Evolutionary conservation across 2,888 invertebrate species (phyloP), one percentile per base, ranked within the genome.

Genomic region (Alviniconcha strummeri): DNA sequence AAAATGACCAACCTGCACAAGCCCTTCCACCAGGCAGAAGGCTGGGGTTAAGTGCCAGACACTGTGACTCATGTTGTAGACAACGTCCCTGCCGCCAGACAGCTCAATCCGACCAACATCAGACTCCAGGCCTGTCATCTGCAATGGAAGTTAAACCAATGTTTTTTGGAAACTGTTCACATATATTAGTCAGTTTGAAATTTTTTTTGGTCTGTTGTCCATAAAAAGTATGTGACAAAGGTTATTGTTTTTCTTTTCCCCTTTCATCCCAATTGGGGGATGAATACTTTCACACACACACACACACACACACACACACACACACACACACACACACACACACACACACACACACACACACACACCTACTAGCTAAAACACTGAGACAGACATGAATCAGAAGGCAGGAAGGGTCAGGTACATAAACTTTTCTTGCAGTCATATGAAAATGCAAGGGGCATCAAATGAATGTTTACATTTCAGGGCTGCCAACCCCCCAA

Each of bases 11-110:
- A 85, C 84, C 84, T 82, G 77, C 15, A 84, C 54, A 11, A 79
- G 60, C n/a, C 85, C 83, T 64, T 83, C 83, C 17, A 85, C 82
- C n/a, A 85, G 69, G 17, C 57, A 83, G 60, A 80, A 64, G 17
- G 69, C 75, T 15, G 64, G 56, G 15, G 76, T 71, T 36, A 77
- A 74, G 36, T 81, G 72, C 71, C 55, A 60, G 11, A 81, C 19
- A n/a, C 72, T 71, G 56, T 81, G 64, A 55, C 80, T 81, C 36
- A 85, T 60, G 64, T 83, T 81, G 69, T 85, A 85, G n/a, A 57
- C 36, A 17, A 83, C 57, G 5, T 69, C 74, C 17, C 56, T 56
- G 13, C 55, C 77, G 3, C 76, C 71, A 9, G 19, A 64, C 56
- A 82, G 19, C 69, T 76, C 82, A 15, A 82, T 67, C 17, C 54